A percentile compares a stretch with the other conserved stretches of the same genome.
Evolutionary conservation across 2,888 invertebrate species (phyloP).

Genomic region (Sialis fuliginosa): DNA sequence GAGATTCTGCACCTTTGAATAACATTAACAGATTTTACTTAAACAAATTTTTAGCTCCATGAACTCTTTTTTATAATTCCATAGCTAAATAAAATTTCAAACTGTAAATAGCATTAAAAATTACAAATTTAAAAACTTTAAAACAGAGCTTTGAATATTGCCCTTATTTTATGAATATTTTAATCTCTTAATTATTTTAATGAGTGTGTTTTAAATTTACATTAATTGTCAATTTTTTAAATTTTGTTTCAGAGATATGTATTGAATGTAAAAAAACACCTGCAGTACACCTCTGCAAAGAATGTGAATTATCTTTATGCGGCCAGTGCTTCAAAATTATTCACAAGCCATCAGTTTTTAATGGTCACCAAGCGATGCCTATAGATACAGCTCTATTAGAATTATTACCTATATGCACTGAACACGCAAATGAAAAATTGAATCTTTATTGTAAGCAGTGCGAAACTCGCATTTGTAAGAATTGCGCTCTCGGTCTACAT

Average conservation of each 20-base stretch:
- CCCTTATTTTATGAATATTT: too few species aligned
- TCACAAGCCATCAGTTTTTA: conserved; percentile 6
- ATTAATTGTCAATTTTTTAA: too few species aligned
- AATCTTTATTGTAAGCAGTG: conserved; percentile 27
- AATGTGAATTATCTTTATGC: background rate
- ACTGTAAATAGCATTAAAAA: too few species aligned
- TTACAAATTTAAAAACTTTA: too few species aligned
- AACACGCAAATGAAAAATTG: conserved; percentile 16
- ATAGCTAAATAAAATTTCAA: too few species aligned
- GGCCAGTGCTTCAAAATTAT: background rate
- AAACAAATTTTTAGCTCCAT: too few species aligned
- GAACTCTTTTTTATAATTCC: too few species aligned
- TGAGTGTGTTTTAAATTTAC: too few species aligned
- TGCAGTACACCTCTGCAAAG: background rate
- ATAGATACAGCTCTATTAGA: background rate
- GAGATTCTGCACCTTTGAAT: too few species aligned
- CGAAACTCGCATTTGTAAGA: conserved; percentile 21
- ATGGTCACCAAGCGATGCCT: conserved; percentile 12
- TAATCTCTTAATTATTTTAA: too few species aligned
- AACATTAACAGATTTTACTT: too few species aligned
- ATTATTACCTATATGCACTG: conserved; percentile 14
- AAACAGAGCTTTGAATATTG: too few species aligned
- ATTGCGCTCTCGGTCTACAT: conserved; percentile 24
- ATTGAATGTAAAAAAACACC: background rate
- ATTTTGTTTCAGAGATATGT: background rate